Percentiles rank a stretch among this genome's conserved stretches.
phyloP scores from a whole-genome alignment of 2,888 invertebrate genomes.

The Tachystola acroxantha region DNA sequence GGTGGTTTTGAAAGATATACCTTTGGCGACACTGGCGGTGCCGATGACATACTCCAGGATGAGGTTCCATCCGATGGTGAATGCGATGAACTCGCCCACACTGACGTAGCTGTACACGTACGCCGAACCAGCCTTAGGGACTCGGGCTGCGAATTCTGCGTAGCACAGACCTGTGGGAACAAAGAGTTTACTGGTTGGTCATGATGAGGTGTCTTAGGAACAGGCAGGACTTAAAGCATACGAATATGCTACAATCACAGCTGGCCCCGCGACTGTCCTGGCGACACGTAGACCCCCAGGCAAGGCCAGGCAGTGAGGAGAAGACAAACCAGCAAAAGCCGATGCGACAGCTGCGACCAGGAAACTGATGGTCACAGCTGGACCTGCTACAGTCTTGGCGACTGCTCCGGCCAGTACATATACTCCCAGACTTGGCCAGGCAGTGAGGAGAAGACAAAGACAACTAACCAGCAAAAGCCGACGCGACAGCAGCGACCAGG shows the following conservation, averaged over 20 bases:
- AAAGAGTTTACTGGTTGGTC: too few species aligned
- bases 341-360: slow-evolving; percentile 95
- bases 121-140: slow-evolving; percentile 94
- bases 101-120: slow-evolving; percentile 95
- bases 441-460: not conserved
- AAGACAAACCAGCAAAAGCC: slow-evolving; percentile 92
- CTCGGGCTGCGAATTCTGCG: slow-evolving; percentile 93
- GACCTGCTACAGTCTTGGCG: slow-evolving; percentile 91
- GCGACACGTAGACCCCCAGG: too few species aligned
- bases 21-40: slow-evolving; percentile 88
- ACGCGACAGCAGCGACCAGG: slow-evolving; percentile 93
- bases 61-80: slow-evolving; percentile 96
- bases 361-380: slow-evolving; percentile 94
- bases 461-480: slow-evolving; percentile 89
- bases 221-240: too few species aligned
- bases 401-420: slow-evolving; percentile 96
- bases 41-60: slow-evolving; percentile 93
- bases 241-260: too few species aligned
- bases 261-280: too few species aligned
- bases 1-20: too few species aligned
- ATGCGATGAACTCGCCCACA: slow-evolving; percentile 94
- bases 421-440: too few species aligned
- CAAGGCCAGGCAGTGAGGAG: too few species aligned
- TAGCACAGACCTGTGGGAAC: slow-evolving; percentile 90
- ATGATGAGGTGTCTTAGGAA: too few species aligned